phyloP scores from a whole-genome alignment of 2,888 invertebrate species.

The Spodoptera exigua region DNA sequence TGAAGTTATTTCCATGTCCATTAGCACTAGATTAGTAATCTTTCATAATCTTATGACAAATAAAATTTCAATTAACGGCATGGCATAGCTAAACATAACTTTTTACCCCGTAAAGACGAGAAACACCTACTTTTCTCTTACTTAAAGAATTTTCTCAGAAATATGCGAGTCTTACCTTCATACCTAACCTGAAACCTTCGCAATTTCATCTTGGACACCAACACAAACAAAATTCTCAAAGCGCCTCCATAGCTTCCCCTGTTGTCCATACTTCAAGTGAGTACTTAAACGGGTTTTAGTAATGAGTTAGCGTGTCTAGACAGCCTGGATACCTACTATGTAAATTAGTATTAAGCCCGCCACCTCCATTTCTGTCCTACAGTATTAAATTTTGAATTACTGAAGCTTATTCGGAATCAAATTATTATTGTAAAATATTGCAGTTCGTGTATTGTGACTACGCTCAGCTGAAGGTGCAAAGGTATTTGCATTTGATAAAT shows the following conservation, averaged over 20 bases:
- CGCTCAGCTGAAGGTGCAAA: neutral
- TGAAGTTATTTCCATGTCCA: too few relatives aligned
- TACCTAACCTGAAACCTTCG: too few relatives aligned
- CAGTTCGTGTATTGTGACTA: slow-evolving; percentile 11
- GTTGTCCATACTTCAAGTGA: slow-evolving; percentile 58
- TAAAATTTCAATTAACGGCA: too few relatives aligned
- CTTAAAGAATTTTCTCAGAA: too few relatives aligned
- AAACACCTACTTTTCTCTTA: too few relatives aligned
- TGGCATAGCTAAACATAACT: too few relatives aligned
- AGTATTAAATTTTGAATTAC: slow-evolving; percentile 41
- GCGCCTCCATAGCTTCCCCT: slow-evolving; percentile 56
- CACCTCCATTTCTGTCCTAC: slow-evolving; percentile 24
- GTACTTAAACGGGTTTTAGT: slow-evolving; percentile 77
- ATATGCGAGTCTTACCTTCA: too few relatives aligned
- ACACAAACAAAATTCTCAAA: neutral
- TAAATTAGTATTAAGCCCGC: slow-evolving; percentile 53
- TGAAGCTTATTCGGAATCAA: slow-evolving; percentile 30
- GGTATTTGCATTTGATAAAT: slow-evolving; percentile 12
- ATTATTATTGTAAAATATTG: slow-evolving; percentile 11
- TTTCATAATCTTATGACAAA: too few relatives aligned
- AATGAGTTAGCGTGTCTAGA: slow-evolving; percentile 85
- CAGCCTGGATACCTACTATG: slow-evolving; percentile 50
- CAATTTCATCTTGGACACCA: neutral
- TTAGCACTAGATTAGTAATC: too few relatives aligned
- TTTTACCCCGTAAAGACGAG: too few relatives aligned